Conservation (phyloP, 2,888 invertebrate species). For the Digitonthophagus gazella region DNA sequence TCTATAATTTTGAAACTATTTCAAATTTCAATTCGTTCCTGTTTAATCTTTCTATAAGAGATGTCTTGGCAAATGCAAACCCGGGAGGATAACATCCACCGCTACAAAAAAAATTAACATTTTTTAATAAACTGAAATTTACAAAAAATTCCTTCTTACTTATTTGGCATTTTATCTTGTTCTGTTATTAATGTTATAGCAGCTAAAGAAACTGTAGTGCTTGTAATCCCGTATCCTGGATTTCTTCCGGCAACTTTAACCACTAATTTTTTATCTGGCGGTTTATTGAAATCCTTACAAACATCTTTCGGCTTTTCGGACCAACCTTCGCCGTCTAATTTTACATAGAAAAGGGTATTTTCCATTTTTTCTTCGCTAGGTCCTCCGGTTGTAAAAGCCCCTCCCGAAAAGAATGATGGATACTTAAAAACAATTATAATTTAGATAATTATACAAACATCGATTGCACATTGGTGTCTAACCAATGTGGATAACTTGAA, state of each 20-base stretch:
- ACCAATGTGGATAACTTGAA: too few species aligned
- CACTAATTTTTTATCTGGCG: conserved; percentile 64
- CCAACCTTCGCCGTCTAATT: conserved; percentile 81
- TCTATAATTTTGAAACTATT: conserved; percentile 44
- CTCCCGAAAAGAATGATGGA: conserved; percentile 64
- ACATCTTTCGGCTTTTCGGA: conserved; percentile 58
- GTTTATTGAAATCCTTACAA: conserved; percentile 56
- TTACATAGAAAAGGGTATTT: conserved; percentile 63
- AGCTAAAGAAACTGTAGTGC: conserved; percentile 67
- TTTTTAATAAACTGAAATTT: not conserved
- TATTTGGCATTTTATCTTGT: conserved; percentile 68
- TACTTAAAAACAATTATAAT: conserved; percentile 30
- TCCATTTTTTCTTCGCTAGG: conserved; percentile 63
- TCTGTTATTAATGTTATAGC: conserved; percentile 77
- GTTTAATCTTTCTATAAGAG: conserved; percentile 69
- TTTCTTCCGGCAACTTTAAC: conserved; percentile 67
- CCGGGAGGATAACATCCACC: conserved; percentile 88
- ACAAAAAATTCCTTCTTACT: conserved; percentile 52
- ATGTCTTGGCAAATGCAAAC: conserved; percentile 80
- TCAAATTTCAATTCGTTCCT: conserved; percentile 73
- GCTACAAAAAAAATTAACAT: conserved; percentile 52
- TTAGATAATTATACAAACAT: not conserved
- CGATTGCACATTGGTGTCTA: too few species aligned
- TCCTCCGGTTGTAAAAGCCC: conserved; percentile 65
- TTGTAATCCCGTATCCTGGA: conserved; percentile 83